These are phyloP conservation scores for Rafetus swinhoei DNA, from an alignment of 2,113 vertebrate genomes.

Conservation along the genomic window DNA sequence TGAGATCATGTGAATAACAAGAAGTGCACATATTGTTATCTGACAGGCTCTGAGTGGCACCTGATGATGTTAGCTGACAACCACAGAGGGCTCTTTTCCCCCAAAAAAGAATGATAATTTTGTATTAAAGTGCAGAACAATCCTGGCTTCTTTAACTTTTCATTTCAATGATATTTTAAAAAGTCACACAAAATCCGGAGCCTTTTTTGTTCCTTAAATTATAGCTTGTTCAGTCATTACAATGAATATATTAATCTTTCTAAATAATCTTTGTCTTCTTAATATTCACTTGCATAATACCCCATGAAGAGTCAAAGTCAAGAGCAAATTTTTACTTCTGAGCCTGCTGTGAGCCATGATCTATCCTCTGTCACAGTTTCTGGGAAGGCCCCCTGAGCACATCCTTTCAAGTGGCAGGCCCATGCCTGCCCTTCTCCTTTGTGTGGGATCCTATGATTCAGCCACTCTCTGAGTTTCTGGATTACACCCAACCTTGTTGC, in stretches of 20 bases:
- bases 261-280: conserved; percentile 47
- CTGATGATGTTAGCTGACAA: not conserved
- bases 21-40: not conserved
- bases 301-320: conserved; percentile 31
- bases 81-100: not conserved
- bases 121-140: not conserved
- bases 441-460: not conserved
- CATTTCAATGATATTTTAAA: conserved; percentile 8
- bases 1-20: not conserved
- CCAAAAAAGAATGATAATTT: not conserved
- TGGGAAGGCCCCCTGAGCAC: not conserved
- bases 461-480: not conserved
- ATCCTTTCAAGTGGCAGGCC: not conserved
- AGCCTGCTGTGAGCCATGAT: not conserved
- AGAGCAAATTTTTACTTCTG: conserved; percentile 11
- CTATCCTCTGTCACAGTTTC: not conserved
- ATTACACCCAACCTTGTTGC: not conserved
- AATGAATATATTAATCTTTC: conserved; percentile 47
- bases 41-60: not conserved
- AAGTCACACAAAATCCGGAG: conserved; percentile 3
- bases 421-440: not conserved
- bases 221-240: conserved; percentile 21
- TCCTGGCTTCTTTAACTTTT: conserved; percentile 13
- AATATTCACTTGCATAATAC: conserved; percentile 27
- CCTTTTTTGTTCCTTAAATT: conserved; percentile 47